Evolutionary conservation across 2,888 invertebrate species (phyloP).

Genomic region (Sesia apiformis): DNA sequence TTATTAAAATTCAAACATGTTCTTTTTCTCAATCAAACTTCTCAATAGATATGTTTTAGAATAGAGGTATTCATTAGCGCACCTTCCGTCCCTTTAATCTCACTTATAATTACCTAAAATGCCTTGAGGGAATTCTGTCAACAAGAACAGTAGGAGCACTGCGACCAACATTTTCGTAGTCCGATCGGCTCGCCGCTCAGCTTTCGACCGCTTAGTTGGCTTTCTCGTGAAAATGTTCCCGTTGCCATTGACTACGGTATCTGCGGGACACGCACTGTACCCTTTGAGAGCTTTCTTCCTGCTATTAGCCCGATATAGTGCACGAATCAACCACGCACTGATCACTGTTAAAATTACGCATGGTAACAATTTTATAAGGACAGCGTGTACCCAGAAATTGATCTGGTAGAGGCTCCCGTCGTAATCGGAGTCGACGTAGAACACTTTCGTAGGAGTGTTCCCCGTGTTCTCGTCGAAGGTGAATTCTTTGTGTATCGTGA

Average conservation of each 20-base stretch:
- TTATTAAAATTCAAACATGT: background rate
- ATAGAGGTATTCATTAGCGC: too few relatives aligned
- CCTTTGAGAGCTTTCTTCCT: conserved; percentile 77
- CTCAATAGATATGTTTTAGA: too few relatives aligned
- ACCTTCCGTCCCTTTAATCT: too few relatives aligned
- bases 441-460: conserved; percentile 46
- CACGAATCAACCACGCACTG: conserved; percentile 81
- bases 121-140: conserved; percentile 93
- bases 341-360: conserved; percentile 85
- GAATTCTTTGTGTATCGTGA: conserved; percentile 52
- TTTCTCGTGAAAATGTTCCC: conserved; percentile 56
- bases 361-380: conserved; percentile 86
- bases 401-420: conserved; percentile 77
- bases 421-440: conserved; percentile 71
- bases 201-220: conserved; percentile 54
- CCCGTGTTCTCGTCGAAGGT: conserved; percentile 20
- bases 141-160: conserved; percentile 87
- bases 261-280: conserved; percentile 54
- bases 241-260: conserved; percentile 44
- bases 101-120: conserved; percentile 68
- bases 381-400: conserved; percentile 88
- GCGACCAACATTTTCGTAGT: conserved; percentile 94
- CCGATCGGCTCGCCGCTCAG: conserved; percentile 76
- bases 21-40: background rate
- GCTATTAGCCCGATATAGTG: conserved; percentile 80